Percentiles rank a stretch among this genome's conserved stretches.
Conservation (phyloP, 2,888 invertebrate species). For the Nemurella pictetii region DNA sequence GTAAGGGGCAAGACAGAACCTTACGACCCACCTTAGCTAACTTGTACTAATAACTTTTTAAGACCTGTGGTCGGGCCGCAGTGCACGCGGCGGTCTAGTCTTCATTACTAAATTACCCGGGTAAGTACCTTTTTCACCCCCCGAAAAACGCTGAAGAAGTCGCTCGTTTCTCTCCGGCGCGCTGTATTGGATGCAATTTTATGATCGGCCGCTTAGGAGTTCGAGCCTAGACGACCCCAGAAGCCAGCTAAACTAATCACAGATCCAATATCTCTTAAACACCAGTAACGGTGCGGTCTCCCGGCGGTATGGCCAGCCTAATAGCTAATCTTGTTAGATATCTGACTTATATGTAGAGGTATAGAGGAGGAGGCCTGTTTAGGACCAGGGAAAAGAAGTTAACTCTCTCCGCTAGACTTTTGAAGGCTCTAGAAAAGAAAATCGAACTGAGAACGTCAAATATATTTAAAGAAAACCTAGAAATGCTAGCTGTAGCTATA, state of each 20-base stretch:
- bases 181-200: constrained; percentile 18
- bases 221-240: not conserved
- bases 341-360: not conserved
- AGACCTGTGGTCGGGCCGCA: constrained; percentile 32
- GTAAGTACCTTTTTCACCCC: constrained; percentile 24
- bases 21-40: constrained; percentile 9
- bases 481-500: not conserved
- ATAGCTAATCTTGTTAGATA: not conserved
- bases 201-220: constrained; percentile 25
- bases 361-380: not conserved
- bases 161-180: constrained; percentile 5
- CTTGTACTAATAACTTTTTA: constrained; percentile 39
- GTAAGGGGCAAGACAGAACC: constrained; percentile 3
- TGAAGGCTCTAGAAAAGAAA: not conserved
- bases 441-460: too few species aligned
- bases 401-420: too few species aligned
- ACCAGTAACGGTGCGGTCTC: not conserved
- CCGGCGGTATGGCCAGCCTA: not conserved
- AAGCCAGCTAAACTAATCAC: not conserved
- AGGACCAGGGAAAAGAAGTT: not conserved
- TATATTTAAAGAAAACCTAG: too few species aligned
- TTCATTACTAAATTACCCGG: constrained; percentile 38
- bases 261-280: constrained; percentile 6
- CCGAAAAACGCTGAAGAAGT: not conserved
- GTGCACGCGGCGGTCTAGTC: too few species aligned